A percentile compares a stretch with the other conserved stretches of the same genome.
Conservation (phyloP, 2,113 vertebrate genomes). For the Ctenodactylus gundi region DNA sequence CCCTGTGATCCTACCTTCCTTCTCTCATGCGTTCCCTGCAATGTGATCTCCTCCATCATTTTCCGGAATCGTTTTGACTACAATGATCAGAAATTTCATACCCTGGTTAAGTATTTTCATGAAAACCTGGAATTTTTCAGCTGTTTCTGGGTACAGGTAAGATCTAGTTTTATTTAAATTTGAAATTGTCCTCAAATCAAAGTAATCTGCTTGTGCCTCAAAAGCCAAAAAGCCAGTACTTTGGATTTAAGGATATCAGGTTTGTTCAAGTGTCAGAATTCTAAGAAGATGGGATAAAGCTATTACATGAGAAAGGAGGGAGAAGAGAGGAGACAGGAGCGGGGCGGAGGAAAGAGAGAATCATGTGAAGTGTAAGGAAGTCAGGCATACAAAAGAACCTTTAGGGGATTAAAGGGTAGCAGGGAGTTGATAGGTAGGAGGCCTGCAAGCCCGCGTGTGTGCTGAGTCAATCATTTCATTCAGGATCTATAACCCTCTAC, state of each 20-base stretch:
- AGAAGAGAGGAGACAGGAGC: too few relatives aligned
- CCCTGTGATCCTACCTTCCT: constrained; percentile 56
- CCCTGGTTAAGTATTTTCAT: neutral
- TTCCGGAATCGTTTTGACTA: constrained; percentile 48
- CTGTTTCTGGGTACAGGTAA: constrained; percentile 57
- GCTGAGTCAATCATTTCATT: neutral
- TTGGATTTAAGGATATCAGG: too few relatives aligned
- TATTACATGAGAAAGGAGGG: too few relatives aligned
- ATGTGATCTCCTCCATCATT: constrained; percentile 57
- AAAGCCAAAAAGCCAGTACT: neutral
- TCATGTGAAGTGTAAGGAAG: too few relatives aligned
- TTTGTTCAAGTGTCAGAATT: neutral
- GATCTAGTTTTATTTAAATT: neutral
- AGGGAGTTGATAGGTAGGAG: neutral
- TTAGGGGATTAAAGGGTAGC: too few relatives aligned
- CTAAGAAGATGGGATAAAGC: neutral
- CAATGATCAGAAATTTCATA: constrained; percentile 13
- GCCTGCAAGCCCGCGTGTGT: too few relatives aligned
- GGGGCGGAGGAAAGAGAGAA: too few relatives aligned
- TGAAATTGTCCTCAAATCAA: neutral
- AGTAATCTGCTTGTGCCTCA: neutral
- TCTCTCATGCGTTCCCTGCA: constrained; percentile 51
- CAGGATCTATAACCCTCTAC: neutral
- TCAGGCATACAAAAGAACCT: neutral
- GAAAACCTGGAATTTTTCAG: neutral